Base-by-base conservation (phyloP, 2,797 vertebrate species). In the Halcyon chelicuti region DNA sequence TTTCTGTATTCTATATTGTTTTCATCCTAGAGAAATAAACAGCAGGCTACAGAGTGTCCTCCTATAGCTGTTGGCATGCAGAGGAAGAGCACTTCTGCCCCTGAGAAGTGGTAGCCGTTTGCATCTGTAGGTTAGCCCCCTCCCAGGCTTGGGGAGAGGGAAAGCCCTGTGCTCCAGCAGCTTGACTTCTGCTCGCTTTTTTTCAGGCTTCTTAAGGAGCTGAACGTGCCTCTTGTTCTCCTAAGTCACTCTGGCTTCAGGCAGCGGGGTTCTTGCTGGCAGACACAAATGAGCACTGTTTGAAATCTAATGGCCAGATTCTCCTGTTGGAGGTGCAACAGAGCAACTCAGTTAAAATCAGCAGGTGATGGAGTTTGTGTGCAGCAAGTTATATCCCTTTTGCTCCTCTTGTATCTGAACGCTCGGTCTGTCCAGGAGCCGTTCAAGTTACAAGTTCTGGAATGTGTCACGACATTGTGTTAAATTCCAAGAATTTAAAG, bases 21-120 rank as follows among this genome's bases (percentile, higher is more conserved):
- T 22, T 49, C 23, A 20, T 51, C 60, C 23, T 14, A 3, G 51
- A 23, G 19, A 22, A 26, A 7, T 14, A 6, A 60, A 12, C 13
- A 25, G 31, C 7, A 12, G 37, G 72, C n/a, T 39, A 2, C 13
- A 9, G 8, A 23, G 51, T 25, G 15, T 44, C 55, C 31, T 28
- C 14, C 31, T 12, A 1, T 3, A 6, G 39, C 39, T 4, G 0
- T 10, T 0, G 1, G 5, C 0, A 3, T 21, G 51, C 49, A 22
- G 29, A 49, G 71, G 17, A 33, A 26, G 49, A 39, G 22, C 28
- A 3, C n/a, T 46, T 7, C 22, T 39, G 37, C 17, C 42, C 21
- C 21, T 4, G 1, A 10, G 28, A 61, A n/a, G 25, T 39, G 1
- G 4, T 0, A 7, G 72, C 17, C 2, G 1, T 51, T 31, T 33